Evolutionary conservation across 2,797 vertebrate genomes (phyloP), one percentile per base, ranked within the genome.

Genomic region (Amazonetta brasiliensis): DNA sequence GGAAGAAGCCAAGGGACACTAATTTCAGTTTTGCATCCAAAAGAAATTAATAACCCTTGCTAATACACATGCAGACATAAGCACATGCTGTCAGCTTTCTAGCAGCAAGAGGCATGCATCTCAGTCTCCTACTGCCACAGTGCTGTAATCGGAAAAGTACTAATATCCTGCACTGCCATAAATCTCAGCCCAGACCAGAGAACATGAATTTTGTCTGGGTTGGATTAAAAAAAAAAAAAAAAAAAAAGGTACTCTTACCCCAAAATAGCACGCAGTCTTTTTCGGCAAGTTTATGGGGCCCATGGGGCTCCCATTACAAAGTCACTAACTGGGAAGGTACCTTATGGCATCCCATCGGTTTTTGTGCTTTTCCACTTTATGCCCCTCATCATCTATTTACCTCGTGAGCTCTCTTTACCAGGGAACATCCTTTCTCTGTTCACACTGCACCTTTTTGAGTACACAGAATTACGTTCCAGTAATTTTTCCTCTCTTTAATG

Each of bases 1-100:
- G 39, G 60, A 82, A 91, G 86, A 83, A 94, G 56, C 44, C 77
- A 90, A 90, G 62, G 76, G 85, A 94, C 67, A 46, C 79, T 84
- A 87, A 90, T 95, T 91, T 73, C 39, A 89, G 67, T 75, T 94
- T 84, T 68, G 43, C 39, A 90, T 87, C 78, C 64, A 56, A 69
- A 84, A 84, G 75, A 89, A 95, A 90, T 92, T 72, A 92, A 89
- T 94, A 91, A 76, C 63, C 44, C 50, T 92, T 68, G 74, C 63
- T 89, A 92, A 89, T 39, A 76, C 18, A 66, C 60, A 72, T 3
- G 69, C 68, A 91, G 72, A 31, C 66, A 54, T 48, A 72, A 85
- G 91, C 56, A 73, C 30, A 67, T 0, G 4, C 54, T 82, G 67
- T 85, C 90, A 96, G 69, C 66, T 79, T 66, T 31, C 71, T 25